These are phyloP conservation scores for Scaptomyza caliginosa DNA, from an alignment of 2,888 invertebrate genomes.

Conservation along the genomic window DNA sequence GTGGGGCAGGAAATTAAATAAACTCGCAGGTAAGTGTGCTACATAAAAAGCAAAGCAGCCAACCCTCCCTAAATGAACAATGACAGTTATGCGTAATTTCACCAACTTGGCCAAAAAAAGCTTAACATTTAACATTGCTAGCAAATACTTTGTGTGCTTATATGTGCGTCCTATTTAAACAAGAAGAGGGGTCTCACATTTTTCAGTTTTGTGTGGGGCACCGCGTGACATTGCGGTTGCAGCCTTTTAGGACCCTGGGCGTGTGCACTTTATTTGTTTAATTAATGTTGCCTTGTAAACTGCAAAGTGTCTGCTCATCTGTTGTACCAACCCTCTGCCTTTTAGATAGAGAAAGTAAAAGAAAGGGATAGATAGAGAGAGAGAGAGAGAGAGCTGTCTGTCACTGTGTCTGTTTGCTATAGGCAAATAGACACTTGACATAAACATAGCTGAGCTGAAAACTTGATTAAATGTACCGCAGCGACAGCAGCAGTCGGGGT, in stretches of 20 bases:
- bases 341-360: not conserved
- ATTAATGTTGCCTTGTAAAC: slow-evolving; percentile 76
- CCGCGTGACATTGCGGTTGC: slow-evolving; percentile 59
- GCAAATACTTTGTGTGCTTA: slow-evolving; percentile 11
- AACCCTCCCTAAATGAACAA: slow-evolving; percentile 42
- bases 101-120: slow-evolving; percentile 24
- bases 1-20: slow-evolving; percentile 65
- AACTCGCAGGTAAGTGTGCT: slow-evolving; percentile 60
- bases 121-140: slow-evolving; percentile 44
- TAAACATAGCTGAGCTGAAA: slow-evolving; percentile 75
- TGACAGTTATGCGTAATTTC: slow-evolving; percentile 68
- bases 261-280: slow-evolving; percentile 78
- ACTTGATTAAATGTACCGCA: slow-evolving; percentile 78
- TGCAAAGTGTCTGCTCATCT: slow-evolving; percentile 65
- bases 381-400: slow-evolving; percentile 1
- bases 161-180: slow-evolving; percentile 37
- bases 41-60: slow-evolving; percentile 25
- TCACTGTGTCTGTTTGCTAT: slow-evolving; percentile 70
- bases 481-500: slow-evolving; percentile 44
- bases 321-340: not conserved
- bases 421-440: slow-evolving; percentile 80
- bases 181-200: slow-evolving; percentile 44
- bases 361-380: too few relatives aligned
- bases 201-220: slow-evolving; percentile 44
- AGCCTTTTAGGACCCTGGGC: slow-evolving; percentile 43